Evolutionary conservation across 2,797 vertebrate genomes (phyloP).

Genomic region (Lepilemur ruficaudatus): DNA sequence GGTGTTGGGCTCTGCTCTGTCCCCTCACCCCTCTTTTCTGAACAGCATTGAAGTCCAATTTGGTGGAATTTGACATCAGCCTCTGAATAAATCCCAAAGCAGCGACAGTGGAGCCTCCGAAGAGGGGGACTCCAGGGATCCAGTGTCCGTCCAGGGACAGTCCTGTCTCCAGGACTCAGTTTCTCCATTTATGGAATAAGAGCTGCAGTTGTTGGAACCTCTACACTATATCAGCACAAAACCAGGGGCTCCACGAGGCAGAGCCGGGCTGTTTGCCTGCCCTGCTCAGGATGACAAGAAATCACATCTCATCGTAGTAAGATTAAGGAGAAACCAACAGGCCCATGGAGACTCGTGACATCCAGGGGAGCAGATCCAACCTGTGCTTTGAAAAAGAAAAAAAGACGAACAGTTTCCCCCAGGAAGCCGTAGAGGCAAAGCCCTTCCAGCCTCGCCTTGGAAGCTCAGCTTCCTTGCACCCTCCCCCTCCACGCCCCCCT

Average conservation of each 20-base stretch:
- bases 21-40: background rate
- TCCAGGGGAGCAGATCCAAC: no score
- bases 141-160: fast-evolving
- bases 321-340: fast-evolving
- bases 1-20: no score
- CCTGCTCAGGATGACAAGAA: fast-evolving
- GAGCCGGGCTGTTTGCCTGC: background rate
- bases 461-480: fast-evolving
- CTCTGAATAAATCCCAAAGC: no score
- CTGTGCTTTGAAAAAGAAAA: background rate
- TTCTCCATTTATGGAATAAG: background rate
- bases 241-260: fast-evolving
- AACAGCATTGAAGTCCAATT: no score
- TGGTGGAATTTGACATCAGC: background rate
- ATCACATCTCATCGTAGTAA: fast-evolving
- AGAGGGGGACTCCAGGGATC: fast-evolving
- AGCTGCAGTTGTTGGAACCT: fast-evolving
- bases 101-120: fast-evolving
- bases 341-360: fast-evolving
- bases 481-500: fast-evolving
- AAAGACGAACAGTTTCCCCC: no score
- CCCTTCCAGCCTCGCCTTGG: background rate
- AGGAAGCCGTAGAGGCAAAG: background rate
- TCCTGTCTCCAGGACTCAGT: background rate
- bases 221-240: fast-evolving